Conservation (phyloP, 2,797 vertebrate species). For the Diplodus puntazzo region DNA sequence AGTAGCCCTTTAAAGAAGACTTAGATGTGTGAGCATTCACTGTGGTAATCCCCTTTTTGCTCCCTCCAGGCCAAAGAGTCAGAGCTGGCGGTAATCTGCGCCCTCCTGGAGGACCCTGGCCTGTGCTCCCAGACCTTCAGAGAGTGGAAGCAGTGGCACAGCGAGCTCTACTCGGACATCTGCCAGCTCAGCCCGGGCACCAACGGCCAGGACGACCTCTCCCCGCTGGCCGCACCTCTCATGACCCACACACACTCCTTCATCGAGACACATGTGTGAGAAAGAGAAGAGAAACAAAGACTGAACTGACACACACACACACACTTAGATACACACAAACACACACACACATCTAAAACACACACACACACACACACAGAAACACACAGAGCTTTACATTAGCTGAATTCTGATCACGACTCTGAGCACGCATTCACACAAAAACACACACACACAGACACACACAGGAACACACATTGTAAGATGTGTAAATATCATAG, state of each 20-base stretch:
- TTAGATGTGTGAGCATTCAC: conserved; percentile 2
- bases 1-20: neutral
- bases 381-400: conserved; percentile 50
- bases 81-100: conserved; percentile 88
- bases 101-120: conserved; percentile 88
- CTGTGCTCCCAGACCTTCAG: conserved; percentile 91
- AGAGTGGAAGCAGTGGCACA: conserved; percentile 93
- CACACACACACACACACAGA: conserved; percentile 33
- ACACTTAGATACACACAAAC: conserved; percentile 30
- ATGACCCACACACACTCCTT: conserved; percentile 93
- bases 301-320: conserved; percentile 48
- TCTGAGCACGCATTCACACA: conserved; percentile 62
- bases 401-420: conserved; percentile 50
- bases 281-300: conserved; percentile 32
- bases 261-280: conserved; percentile 93
- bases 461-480: conserved; percentile 80
- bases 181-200: conserved; percentile 90
- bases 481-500: conserved; percentile 89
- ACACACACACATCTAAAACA: conserved; percentile 26
- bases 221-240: conserved; percentile 83
- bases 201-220: conserved; percentile 88
- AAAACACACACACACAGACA: conserved; percentile 42
- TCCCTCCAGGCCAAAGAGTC: conserved; percentile 89
- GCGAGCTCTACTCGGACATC: conserved; percentile 92
- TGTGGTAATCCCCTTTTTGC: conserved; percentile 28